Evolutionary conservation across 2,888 invertebrate genomes (phyloP), one percentile per base, ranked within the genome.

Genomic region (Ornithoptera alexandrae): DNA sequence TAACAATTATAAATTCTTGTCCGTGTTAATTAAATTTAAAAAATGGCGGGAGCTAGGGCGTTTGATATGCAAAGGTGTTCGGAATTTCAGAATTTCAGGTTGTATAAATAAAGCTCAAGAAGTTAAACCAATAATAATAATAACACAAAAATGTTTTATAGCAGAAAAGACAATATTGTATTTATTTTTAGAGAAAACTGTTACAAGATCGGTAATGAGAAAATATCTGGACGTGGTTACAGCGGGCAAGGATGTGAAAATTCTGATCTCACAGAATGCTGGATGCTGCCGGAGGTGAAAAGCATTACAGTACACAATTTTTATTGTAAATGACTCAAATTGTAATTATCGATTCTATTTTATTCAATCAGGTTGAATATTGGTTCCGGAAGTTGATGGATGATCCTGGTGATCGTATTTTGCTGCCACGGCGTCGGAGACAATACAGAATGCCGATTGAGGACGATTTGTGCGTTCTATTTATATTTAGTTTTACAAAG

Each of bases 281-380:
- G 94, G 94, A 94, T 94, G 93, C 81, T 93, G 74, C 93, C 93
- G 62, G 94, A 94, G 90, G 93, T 94, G 56, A 69, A 39, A 67
- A n/a, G 57, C 59, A 53, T 42, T 46, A 17, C 53, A 65, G 68
- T 39, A 1, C 18, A n/a, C 5, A 53, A 53, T n/a, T n/a, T 6
- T 53, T 2, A n/a, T 53, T 53, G 18, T 18, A 53, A 53, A 53
- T 18, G 4, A n/a, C 1, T n/a, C n/a, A 53, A n/a, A 53, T 18
- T n/a, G 8, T 53, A 6, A 53, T 53, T 12, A 7, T 53, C n/a
- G n/a, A 53, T 50, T 50, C 17, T 53, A n/a, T n/a, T 53, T 53
- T 22, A 22, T 58, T 58, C 12, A 22, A 58, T 69, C 76, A 92
- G 92, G 92, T 92, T 78, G 92, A 92, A 74, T 92, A 86, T 76